Percentiles rank a stretch among this genome's conserved stretches.
Evolutionary conservation across 53 echinoderm and acorn worm genomes (phyloP).

Genomic region (Hippasteria phrygiana): DNA sequence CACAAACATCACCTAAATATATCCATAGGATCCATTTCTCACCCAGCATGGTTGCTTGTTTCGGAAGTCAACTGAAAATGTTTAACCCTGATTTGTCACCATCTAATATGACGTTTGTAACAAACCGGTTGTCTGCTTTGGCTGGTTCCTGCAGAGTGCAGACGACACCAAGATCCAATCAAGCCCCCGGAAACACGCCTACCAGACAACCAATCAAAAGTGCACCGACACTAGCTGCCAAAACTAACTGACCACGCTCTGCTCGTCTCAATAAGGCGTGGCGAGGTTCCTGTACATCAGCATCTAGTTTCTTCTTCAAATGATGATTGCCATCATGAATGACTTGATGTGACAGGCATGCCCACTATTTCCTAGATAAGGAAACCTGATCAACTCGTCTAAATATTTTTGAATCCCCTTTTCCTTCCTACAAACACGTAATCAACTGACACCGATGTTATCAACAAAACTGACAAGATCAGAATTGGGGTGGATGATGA

Average conservation of each 20-base stretch:
- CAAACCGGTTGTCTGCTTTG: too few relatives aligned
- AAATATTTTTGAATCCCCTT: neutral
- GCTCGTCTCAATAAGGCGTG: neutral
- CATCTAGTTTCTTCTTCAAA: neutral
- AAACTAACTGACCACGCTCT: neutral
- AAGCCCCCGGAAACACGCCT: neutral
- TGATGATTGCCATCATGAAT: neutral
- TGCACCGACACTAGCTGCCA: neutral
- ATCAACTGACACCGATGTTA: neutral
- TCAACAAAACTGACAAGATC: neutral
- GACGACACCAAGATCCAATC: neutral
- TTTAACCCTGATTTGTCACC: too few relatives aligned
- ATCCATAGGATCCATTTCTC: too few relatives aligned
- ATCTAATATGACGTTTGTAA: too few relatives aligned
- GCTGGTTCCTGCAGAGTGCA: too few relatives aligned
- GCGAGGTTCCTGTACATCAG: neutral
- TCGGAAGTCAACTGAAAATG: too few relatives aligned
- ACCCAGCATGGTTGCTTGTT: too few relatives aligned
- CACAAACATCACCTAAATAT: too few relatives aligned
- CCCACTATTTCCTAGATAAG: neutral
- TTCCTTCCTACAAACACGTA: conserved; percentile 1
- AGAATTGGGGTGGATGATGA: neutral
- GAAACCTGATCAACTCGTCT: neutral
- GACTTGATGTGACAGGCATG: neutral
- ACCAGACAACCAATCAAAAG: neutral